Evolutionary conservation across 2,113 vertebrate genomes (phyloP).

Genomic region (Tiliqua scincoides): DNA sequence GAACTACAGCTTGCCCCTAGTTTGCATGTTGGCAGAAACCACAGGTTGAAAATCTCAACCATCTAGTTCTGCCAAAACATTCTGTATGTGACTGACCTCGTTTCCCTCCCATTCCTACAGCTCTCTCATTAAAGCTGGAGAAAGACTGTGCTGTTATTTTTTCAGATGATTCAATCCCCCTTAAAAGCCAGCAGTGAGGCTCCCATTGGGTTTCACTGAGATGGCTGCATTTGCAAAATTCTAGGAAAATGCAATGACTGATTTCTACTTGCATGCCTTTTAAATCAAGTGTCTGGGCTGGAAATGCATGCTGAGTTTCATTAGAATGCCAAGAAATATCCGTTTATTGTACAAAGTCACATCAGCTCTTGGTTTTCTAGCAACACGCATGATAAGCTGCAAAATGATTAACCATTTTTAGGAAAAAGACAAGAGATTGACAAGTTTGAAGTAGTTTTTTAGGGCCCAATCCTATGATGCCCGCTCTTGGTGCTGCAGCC

Average conservation of each 20-base stretch:
- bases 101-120: too few species aligned
- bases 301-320: slow-evolving; percentile 3
- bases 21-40: background rate
- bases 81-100: too few species aligned
- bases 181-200: background rate
- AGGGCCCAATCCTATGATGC: too few species aligned
- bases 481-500: too few species aligned
- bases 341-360: background rate
- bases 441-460: background rate
- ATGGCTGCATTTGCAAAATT: background rate
- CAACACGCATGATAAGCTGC: background rate
- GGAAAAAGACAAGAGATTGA: background rate
- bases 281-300: slow-evolving; percentile 2
- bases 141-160: background rate
- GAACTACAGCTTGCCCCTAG: too few species aligned
- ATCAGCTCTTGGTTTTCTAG: background rate
- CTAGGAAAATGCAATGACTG: background rate
- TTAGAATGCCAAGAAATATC: slow-evolving; percentile 1
- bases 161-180: background rate
- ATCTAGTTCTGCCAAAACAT: background rate
- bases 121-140: too few species aligned
- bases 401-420: background rate
- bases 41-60: background rate
- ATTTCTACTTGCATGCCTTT: background rate
- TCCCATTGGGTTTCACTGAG: background rate